Conservation (phyloP, 2,797 vertebrate species). For the Sardinella longiceps region DNA sequence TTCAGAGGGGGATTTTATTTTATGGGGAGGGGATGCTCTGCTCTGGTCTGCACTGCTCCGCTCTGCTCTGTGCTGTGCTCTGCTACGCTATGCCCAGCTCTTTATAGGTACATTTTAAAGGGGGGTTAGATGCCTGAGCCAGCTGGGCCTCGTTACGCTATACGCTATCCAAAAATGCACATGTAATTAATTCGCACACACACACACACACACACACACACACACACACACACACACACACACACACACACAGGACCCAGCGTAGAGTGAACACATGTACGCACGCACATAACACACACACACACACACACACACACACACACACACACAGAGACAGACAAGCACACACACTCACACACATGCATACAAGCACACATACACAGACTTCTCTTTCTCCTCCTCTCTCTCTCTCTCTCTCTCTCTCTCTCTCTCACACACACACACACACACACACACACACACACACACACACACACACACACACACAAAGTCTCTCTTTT, state of each 20-base stretch:
- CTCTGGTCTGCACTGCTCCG: no score
- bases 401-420: not conserved
- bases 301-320: not conserved
- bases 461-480: not conserved
- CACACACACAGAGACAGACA: not conserved
- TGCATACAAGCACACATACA: not conserved
- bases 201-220: constrained; percentile 36
- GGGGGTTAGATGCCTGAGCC: constrained; percentile 88
- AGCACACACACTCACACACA: not conserved
- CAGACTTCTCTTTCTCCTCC: not conserved
- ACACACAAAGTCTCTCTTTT: not conserved
- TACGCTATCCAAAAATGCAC: constrained; percentile 90
- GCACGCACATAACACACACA: not conserved
- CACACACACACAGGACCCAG: not conserved
- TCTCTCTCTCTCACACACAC: not conserved
- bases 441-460: not conserved
- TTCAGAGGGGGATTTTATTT: constrained; percentile 61
- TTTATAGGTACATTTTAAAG: constrained; percentile 91
- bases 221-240: constrained; percentile 2
- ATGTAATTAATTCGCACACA: constrained; percentile 90
- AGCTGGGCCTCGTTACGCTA: constrained; percentile 91
- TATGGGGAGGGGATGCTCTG: constrained; percentile 53
- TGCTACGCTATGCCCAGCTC: constrained; percentile 67
- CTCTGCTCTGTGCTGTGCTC: constrained; percentile 46
- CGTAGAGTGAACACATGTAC: no score